phyloP scores from a whole-genome alignment of 2,888 invertebrate genomes.

The Noctua fimbriata region DNA sequence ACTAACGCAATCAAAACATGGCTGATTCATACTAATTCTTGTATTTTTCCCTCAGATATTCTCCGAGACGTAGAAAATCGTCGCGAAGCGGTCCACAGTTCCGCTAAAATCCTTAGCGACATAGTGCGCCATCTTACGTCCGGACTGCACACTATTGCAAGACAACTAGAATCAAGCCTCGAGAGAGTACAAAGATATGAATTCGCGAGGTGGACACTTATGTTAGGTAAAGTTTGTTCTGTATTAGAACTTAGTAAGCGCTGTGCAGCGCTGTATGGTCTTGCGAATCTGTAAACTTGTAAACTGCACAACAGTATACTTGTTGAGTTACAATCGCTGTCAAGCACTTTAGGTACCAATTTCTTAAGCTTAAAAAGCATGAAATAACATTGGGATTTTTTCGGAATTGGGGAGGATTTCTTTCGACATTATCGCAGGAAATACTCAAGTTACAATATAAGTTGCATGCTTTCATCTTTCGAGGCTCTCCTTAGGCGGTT shows the following conservation, averaged over 20 bases:
- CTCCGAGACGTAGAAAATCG: conserved; percentile 90
- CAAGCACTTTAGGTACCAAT: background rate
- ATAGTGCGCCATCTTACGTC: conserved; percentile 90
- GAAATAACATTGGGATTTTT: background rate
- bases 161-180: conserved; percentile 83
- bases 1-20: too few relatives aligned
- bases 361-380: background rate
- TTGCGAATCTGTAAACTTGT: background rate
- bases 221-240: conserved; percentile 88
- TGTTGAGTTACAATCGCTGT: background rate
- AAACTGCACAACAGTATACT: background rate
- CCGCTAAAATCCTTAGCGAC: conserved; percentile 90
- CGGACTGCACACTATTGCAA: conserved; percentile 81
- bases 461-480: background rate
- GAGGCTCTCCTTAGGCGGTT: too few relatives aligned
- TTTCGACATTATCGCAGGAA: background rate
- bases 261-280: conserved; percentile 11
- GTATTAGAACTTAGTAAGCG: conserved; percentile 15
- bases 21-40: too few relatives aligned
- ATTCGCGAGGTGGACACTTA: conserved; percentile 91
- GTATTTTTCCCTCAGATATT: conserved; percentile 85
- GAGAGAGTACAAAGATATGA: conserved; percentile 90
- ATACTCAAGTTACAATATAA: background rate
- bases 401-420: background rate
- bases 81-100: conserved; percentile 89